Evolutionary conservation across 2,888 invertebrate species (phyloP).

Genomic region (Trachelus iudaicus): DNA sequence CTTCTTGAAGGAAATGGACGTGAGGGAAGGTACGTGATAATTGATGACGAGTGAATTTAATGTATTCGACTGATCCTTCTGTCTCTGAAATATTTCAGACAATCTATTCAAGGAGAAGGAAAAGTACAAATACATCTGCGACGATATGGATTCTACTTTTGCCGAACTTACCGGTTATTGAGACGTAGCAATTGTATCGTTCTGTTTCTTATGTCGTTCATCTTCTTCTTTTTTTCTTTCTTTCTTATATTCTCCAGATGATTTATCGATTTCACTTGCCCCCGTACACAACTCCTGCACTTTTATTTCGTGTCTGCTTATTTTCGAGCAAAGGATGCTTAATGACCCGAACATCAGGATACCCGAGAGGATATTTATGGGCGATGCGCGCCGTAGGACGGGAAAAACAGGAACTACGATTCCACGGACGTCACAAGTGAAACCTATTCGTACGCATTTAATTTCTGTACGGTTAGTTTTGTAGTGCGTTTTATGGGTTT

Average conservation of each 20-base stretch:
- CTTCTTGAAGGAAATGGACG: conserved; percentile 78
- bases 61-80: not conserved
- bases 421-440: not conserved
- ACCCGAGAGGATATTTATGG: conserved; percentile 6
- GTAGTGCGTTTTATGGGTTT: not conserved
- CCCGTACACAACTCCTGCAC: not conserved
- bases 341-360: conserved; percentile 10
- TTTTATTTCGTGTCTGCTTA: conserved; percentile 1
- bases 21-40: conserved; percentile 71
- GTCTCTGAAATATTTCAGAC: conserved; percentile 72
- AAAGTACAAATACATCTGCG: conserved; percentile 81
- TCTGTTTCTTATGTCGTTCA: not conserved
- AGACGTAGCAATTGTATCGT: conserved; percentile 33
- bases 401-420: conserved; percentile 2
- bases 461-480: not conserved
- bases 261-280: not conserved
- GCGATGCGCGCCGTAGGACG: not conserved
- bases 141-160: conserved; percentile 80
- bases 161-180: conserved; percentile 80
- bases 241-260: not conserved
- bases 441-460: not conserved
- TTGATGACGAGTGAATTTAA: not conserved
- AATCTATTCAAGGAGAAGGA: conserved; percentile 84
- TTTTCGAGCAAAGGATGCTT: conserved; percentile 5
- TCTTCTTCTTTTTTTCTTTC: not conserved